Percentiles rank a stretch among this genome's conserved stretches.
These are phyloP conservation scores for Arctocebus calabarensis DNA, from an alignment of 2,797 vertebrate species.

Conservation along the genomic window DNA sequence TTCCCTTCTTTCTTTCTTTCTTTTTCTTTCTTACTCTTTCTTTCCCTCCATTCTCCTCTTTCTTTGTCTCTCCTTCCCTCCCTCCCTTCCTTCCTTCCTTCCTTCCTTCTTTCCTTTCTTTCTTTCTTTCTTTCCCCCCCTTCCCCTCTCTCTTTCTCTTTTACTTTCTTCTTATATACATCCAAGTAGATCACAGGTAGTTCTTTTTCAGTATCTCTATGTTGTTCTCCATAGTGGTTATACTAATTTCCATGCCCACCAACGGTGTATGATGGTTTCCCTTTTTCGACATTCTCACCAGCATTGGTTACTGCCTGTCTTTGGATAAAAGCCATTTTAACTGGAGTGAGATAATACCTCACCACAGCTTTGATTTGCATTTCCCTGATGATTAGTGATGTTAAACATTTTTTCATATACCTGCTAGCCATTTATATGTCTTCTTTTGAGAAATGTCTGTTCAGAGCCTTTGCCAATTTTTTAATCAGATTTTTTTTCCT, in stretches of 20 bases:
- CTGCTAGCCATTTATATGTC: background rate
- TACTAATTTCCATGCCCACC: background rate
- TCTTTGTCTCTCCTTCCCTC: too few relatives aligned
- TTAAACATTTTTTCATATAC: background rate
- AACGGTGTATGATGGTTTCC: background rate
- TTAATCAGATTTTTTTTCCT: background rate
- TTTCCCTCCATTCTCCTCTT: too few relatives aligned
- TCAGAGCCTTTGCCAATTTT: background rate
- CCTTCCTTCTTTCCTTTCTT: too few relatives aligned
- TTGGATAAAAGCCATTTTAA: background rate
- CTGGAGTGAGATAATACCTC: background rate
- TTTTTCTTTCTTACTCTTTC: too few relatives aligned
- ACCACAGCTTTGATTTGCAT: background rate
- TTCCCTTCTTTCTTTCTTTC: too few relatives aligned
- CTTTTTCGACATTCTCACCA: background rate
- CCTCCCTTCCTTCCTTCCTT: too few relatives aligned
- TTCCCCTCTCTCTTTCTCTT: too few relatives aligned
- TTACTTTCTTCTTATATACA: background rate
- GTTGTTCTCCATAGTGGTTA: background rate
- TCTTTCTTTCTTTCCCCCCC: too few relatives aligned
- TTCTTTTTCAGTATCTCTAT: background rate
- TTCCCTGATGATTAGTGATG: background rate
- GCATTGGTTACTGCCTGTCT: background rate
- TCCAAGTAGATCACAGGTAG: background rate
- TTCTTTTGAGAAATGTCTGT: background rate